Conservation (phyloP, 2,113 vertebrate genomes). For the Ascaphus truei region DNA sequence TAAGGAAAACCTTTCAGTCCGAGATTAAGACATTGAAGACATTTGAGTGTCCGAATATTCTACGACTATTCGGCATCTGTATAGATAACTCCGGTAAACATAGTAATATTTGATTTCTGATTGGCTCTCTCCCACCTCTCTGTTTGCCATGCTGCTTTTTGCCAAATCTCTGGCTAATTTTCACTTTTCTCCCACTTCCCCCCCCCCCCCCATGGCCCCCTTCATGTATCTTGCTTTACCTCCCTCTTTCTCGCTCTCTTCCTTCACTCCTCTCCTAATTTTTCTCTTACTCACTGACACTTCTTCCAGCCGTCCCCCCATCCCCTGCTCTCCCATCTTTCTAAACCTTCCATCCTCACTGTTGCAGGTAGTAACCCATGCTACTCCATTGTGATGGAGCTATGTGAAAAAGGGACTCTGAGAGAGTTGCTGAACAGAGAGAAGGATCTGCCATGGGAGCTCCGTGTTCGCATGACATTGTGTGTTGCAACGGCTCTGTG, state of each 20-base stretch:
- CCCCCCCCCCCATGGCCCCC: neutral
- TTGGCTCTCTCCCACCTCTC: too few species aligned
- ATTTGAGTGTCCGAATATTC: conserved; percentile 82
- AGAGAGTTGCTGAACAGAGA: conserved; percentile 65
- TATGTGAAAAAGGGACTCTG: conserved; percentile 77
- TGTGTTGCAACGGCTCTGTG: conserved; percentile 80
- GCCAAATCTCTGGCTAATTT: neutral
- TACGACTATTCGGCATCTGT: conserved; percentile 85
- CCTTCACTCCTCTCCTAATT: neutral
- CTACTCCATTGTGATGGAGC: conserved; percentile 81
- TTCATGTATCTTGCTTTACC: neutral
- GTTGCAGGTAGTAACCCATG: conserved; percentile 58
- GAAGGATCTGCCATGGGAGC: conserved; percentile 53
- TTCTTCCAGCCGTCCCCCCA: neutral
- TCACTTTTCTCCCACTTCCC: neutral
- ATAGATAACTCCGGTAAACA: conserved; percentile 70
- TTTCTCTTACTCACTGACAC: neutral
- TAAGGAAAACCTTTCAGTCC: conserved; percentile 65
- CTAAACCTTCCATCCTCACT: neutral
- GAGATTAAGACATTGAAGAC: conserved; percentile 77
- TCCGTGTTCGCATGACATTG: conserved; percentile 63
- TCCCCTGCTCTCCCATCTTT: neutral
- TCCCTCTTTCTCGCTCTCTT: neutral
- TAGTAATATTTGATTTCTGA: neutral
- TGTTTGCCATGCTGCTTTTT: too few species aligned